Evolutionary conservation across 1,140 invertebrate genomes (phyloP), one percentile per base, ranked within the genome.

Genomic region (Lycorma delicatula): DNA sequence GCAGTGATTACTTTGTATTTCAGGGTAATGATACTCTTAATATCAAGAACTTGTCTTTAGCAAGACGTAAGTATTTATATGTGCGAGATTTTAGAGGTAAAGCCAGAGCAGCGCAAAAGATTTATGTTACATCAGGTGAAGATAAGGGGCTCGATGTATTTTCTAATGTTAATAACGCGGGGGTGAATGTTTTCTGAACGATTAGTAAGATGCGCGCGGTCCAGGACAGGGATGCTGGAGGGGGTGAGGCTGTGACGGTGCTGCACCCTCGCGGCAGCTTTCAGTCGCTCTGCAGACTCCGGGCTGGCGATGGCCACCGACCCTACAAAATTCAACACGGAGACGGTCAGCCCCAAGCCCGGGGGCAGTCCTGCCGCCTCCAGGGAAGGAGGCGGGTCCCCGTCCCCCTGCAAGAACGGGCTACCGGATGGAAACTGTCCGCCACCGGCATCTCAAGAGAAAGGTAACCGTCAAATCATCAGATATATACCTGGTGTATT

Each of bases 281-380:
- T 44, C 41, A 44, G 41, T 44, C 41, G 41, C 23, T 44, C 41
- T 44, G 41, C 41, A 44, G 41, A 44, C 41, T 44, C 41, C 41
- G 41, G 41, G 41, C 41, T 20, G n/a, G 41, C 23, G 41, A 44
- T 44, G 41, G 41, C 41, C 41, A 20, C 41, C 41, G 41, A 44
- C 41, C 23, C 41, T 20, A 44, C 41, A 22, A 44, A 44, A 44
- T 20, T 22, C 16, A 22, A 16, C 41, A 44, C 41, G 7, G 41
- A 44, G 41, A 44, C 41, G 41, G 41, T 22, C 23, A 44, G 41
- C 23, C 41, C 41, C 2, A 44, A 44, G 41, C 41, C 41, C 41
- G 41, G 41, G 16, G 41, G 41, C 41, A 44, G 41, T 44, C 41
- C 41, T 44, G 41, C 41, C 23, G 41, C 41, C 41, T 13, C 41